phyloP scores from a whole-genome alignment of 2,888 invertebrate species.

The Eilema caniola region DNA sequence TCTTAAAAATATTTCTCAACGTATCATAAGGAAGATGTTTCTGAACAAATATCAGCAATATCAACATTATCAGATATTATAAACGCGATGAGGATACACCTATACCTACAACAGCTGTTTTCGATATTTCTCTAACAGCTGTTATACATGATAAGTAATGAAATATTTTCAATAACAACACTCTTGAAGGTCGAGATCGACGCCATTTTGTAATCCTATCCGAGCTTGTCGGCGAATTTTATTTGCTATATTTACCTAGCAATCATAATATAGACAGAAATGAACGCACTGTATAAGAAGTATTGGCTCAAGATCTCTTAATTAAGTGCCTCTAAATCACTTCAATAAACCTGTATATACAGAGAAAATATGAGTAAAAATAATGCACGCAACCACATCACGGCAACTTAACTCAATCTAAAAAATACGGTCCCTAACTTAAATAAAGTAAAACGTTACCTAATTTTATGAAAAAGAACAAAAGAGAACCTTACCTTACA shows the following conservation, averaged over 20 bases:
- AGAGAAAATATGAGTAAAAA: constrained; percentile 15
- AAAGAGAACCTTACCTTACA: constrained; percentile 68
- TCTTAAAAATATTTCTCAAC: not conserved
- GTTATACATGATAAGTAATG: not conserved
- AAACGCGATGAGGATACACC: not conserved
- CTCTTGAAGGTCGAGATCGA: constrained; percentile 46
- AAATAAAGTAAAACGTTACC: constrained; percentile 29
- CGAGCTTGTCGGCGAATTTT: constrained; percentile 32
- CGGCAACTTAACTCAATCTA: constrained; percentile 50
- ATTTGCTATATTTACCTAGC: constrained; percentile 10
- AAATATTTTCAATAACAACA: constrained; percentile 46
- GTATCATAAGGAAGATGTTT: not conserved
- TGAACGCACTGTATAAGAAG: constrained; percentile 13
- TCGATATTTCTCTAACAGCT: not conserved
- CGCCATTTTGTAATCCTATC: constrained; percentile 41
- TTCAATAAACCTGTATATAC: not conserved
- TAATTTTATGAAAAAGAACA: constrained; percentile 38
- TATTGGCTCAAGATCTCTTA: constrained; percentile 11
- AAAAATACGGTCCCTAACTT: constrained; percentile 22
- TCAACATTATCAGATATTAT: not conserved
- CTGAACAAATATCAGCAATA: constrained; percentile 1
- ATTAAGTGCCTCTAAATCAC: not conserved
- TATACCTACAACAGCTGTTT: not conserved
- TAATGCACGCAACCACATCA: constrained; percentile 46
- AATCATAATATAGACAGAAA: not conserved